Evolutionary conservation across 2,888 invertebrate species (phyloP), one percentile per base, ranked within the genome.

Genomic region (Bedellia somnulentella): DNA sequence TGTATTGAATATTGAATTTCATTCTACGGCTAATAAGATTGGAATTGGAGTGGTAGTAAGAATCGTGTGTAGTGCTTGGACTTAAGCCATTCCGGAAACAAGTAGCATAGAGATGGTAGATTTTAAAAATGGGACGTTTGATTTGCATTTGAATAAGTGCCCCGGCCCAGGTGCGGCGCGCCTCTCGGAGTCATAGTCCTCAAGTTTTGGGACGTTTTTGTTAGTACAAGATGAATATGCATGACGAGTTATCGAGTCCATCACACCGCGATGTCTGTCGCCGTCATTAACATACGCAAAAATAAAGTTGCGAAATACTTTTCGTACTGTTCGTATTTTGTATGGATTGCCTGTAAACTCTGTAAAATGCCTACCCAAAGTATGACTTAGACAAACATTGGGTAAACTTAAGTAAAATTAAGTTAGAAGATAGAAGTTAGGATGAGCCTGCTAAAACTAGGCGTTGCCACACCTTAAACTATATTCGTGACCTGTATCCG

Each of bases 131-230:
- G 75, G 76, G 71, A 73, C 75, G 67, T 71, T 76, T 76, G 75
- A 76, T 77, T 77, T 77, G 75, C 76, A 76, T 76, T 75, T 77
- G 76, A 76, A 77, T 76, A 60, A 64, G 67, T 61, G 70, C 70
- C 71, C 66, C 49, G 64, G 64, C 71, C 75, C 73, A 73, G 75
- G 73, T 73, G 73, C 67, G 44, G 43, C 43, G 47, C 70, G 70
- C 71, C 59, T 59, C 56, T 60, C 59, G 47, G 35, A 42, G 45
- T 45, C 50, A 45, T 50, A 67, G 61, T 52, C 60, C 62, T 64
- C 40, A 45, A 27, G 17, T 31, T 30, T 41, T 46, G 15, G 30
- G 32, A 41, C 41, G 41, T 45, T 45, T 44, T 41, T 37, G 30
- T 15, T 18, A 22, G 35, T 37, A 39, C 32, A 31, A 50, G 49